Evolutionary conservation across 1,140 invertebrate species (phyloP).

Genomic region (Anastatus disparis): DNA sequence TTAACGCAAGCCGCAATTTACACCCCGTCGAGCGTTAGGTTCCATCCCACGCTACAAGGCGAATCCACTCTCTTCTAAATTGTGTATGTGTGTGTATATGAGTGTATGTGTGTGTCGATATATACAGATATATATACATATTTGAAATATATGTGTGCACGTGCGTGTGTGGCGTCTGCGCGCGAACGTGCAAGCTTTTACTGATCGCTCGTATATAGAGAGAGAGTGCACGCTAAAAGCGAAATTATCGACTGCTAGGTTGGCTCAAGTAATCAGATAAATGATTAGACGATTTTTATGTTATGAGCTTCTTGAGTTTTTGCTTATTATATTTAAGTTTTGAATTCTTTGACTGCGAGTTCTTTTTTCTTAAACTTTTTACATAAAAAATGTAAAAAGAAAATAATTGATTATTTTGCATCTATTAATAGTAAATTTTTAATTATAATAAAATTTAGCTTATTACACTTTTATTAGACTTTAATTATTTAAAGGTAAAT

Average conservation of each 20-base stretch:
- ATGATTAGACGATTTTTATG: constrained; percentile 4
- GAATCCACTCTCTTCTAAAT: background rate
- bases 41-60: constrained; percentile 40
- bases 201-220: constrained; percentile 31
- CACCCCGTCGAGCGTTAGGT: constrained; percentile 47
- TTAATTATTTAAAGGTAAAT: no score
- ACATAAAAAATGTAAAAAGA: no score
- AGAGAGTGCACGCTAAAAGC: constrained; percentile 1
- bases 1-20: constrained; percentile 55
- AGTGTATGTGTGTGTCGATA: background rate
- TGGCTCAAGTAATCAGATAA: constrained; percentile 3
- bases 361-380: no score
- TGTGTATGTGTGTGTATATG: background rate
- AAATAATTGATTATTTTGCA: no score
- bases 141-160: background rate
- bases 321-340: no score
- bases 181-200: constrained; percentile 31
- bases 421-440: no score
- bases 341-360: no score
- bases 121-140: constrained; percentile 36
- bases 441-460: no score
- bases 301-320: no score
- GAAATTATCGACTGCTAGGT: constrained; percentile 31
- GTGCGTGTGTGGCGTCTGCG: constrained; percentile 23
- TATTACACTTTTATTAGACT: no score